These are phyloP conservation scores for Pseudochirops cupreus DNA, from an alignment of 2,797 vertebrate species.

Conservation along the genomic window DNA sequence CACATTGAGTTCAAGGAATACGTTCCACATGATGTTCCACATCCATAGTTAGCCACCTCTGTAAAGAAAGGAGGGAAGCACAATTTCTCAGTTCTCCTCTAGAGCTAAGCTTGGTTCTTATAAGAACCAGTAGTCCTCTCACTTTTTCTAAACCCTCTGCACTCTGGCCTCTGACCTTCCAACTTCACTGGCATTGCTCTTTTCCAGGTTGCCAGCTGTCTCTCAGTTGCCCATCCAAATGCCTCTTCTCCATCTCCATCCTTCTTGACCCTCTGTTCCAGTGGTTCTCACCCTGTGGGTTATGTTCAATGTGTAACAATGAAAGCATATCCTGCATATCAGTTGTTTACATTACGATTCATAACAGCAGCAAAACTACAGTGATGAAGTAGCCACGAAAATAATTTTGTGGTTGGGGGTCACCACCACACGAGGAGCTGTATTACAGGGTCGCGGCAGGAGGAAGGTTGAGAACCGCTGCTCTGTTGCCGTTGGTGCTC, in stretches of 20 bases:
- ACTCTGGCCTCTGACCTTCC: neutral
- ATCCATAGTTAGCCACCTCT: neutral
- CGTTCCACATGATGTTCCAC: neutral
- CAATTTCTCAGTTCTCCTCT: neutral
- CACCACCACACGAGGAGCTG: too few relatives aligned
- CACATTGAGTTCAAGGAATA: neutral
- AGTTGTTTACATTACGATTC: too few relatives aligned
- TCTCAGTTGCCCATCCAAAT: neutral
- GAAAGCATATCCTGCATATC: too few relatives aligned
- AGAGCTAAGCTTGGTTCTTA: neutral
- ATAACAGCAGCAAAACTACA: too few relatives aligned
- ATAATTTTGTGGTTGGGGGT: too few relatives aligned
- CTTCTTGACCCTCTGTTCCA: neutral
- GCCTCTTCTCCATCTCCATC: neutral
- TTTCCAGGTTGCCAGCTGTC: neutral
- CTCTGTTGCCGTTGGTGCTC: neutral
- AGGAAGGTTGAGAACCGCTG: too few relatives aligned
- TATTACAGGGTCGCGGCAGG: too few relatives aligned
- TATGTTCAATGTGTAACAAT: too few relatives aligned
- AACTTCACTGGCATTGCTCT: neutral
- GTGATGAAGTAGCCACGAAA: too few relatives aligned
- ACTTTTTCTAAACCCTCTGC: neutral
- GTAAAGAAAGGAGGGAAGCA: neutral
- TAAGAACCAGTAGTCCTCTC: neutral
- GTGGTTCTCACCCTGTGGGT: too few relatives aligned